phyloP scores from a whole-genome alignment of 2,888 invertebrate species.

The Cheilosia variabilis region DNA sequence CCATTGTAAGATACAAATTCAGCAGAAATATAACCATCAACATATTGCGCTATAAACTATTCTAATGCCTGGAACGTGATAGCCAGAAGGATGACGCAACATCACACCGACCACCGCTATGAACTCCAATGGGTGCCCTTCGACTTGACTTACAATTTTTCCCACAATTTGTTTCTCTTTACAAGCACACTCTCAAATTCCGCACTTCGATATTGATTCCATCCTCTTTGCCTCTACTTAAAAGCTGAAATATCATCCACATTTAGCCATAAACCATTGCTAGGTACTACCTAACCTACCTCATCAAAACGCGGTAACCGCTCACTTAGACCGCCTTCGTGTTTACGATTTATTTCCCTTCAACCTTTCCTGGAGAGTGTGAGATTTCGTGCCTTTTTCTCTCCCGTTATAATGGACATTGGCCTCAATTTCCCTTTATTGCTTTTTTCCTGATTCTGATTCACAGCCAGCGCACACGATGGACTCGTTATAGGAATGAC shows the following conservation, averaged over 20 bases:
- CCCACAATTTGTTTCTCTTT: neutral
- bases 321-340: conserved; percentile 23
- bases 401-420: conserved; percentile 49
- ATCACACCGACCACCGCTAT: no score
- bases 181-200: no score
- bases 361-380: neutral
- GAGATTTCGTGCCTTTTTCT: conserved; percentile 39
- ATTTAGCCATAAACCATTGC: conserved; percentile 29
- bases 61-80: no score
- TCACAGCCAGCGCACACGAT: conserved; percentile 9
- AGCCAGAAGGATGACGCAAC: no score
- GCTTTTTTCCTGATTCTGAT: conserved; percentile 33
- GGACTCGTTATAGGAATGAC: neutral
- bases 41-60: no score
- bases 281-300: conserved; percentile 12
- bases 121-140: no score
- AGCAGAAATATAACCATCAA: no score
- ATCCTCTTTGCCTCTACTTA: neutral
- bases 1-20: no score
- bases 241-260: neutral
- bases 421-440: conserved; percentile 39
- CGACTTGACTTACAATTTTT: no score
- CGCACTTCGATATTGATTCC: neutral
- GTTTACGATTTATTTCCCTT: conserved; percentile 18
- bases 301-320: conserved; percentile 24